phyloP scores from a whole-genome alignment of 1,140 invertebrate species.

The Bombyx mandarina region DNA sequence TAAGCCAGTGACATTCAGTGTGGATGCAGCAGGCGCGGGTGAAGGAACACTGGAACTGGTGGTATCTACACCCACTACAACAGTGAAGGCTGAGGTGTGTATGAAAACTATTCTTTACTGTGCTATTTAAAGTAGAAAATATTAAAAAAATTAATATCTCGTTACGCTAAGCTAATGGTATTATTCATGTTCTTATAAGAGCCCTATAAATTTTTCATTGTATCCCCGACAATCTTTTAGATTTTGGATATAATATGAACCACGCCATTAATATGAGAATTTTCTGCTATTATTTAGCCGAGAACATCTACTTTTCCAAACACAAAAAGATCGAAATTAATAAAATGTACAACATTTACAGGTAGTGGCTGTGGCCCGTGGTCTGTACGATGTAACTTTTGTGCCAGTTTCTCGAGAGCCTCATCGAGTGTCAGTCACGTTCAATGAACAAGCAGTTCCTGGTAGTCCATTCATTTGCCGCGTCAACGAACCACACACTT shows the following conservation, averaged over 20 bases:
- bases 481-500: conserved; percentile 87
- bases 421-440: conserved; percentile 96
- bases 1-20: conserved; percentile 90
- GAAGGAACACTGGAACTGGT: conserved; percentile 96
- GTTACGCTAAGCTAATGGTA: too few relatives aligned
- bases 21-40: conserved; percentile 95
- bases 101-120: background rate
- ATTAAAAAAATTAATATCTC: background rate
- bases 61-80: conserved; percentile 91
- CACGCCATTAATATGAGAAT: too few relatives aligned
- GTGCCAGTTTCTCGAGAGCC: conserved; percentile 90
- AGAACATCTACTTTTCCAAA: too few relatives aligned
- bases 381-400: conserved; percentile 97
- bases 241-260: too few relatives aligned
- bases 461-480: conserved; percentile 95
- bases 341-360: conserved; percentile 8
- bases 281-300: too few relatives aligned
- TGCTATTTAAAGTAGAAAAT: background rate
- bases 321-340: too few relatives aligned
- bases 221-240: too few relatives aligned
- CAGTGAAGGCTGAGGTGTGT: conserved; percentile 82
- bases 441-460: conserved; percentile 94
- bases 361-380: conserved; percentile 90
- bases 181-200: too few relatives aligned
- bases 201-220: too few relatives aligned